Conservation (phyloP, 2,888 invertebrate species). For the Mycogona germanica region DNA sequence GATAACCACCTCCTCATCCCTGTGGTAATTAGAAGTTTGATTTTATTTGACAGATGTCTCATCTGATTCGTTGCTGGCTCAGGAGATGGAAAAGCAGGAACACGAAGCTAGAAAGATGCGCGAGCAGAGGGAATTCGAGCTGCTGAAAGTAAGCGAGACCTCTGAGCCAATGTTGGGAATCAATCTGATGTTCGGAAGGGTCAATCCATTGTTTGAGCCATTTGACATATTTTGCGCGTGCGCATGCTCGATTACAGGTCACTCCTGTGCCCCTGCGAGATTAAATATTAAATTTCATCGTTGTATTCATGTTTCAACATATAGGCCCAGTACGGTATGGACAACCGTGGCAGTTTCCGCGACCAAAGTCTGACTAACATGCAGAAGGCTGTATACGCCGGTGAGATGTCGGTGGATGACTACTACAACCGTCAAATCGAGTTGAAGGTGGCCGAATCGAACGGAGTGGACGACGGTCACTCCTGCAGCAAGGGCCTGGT, state of each 20-base stretch:
- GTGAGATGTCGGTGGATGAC: conserved; percentile 71
- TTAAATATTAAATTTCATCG: too few species aligned
- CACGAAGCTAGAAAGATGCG: conserved; percentile 55
- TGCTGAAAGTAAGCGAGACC: conserved; percentile 47
- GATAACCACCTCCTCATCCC: too few species aligned
- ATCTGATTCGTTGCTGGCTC: conserved; percentile 41
- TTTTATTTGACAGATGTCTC: conserved; percentile 30
- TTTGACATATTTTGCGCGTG: not conserved
- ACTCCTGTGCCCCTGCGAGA: too few species aligned
- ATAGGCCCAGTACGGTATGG: conserved; percentile 78
- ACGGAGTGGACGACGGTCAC: conserved; percentile 67
- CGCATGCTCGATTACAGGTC: too few species aligned
- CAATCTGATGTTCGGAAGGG: too few species aligned
- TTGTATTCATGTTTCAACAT: too few species aligned
- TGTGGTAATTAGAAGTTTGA: too few species aligned
- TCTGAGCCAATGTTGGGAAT: too few species aligned
- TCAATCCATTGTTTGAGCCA: not conserved
- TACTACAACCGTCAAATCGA: conserved; percentile 72
- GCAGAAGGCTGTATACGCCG: conserved; percentile 67
- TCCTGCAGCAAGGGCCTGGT: conserved; percentile 55
- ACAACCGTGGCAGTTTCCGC: conserved; percentile 66
- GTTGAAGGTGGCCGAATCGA: conserved; percentile 57
- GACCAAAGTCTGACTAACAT: conserved; percentile 66
- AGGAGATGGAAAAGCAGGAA: conserved; percentile 44
- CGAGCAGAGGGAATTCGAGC: conserved; percentile 68